A percentile compares a stretch with the other conserved stretches of the same genome.
These are phyloP conservation scores for Nemotelus pantherinus DNA, from an alignment of 2,888 invertebrate genomes.

Conservation along the genomic window DNA sequence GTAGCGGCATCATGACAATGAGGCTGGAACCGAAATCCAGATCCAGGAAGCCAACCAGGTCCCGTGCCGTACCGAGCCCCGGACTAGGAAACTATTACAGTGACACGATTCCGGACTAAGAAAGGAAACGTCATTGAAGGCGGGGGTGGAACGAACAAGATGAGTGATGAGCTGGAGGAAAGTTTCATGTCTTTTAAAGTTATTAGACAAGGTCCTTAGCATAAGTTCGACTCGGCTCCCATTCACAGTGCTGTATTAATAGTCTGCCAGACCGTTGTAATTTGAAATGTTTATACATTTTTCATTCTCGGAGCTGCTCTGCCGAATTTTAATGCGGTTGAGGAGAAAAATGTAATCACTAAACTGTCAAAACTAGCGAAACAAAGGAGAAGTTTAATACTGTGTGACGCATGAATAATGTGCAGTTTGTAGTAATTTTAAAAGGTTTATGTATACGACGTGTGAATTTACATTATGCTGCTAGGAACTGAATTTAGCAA, in stretches of 20 bases:
- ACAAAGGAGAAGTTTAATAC: background rate
- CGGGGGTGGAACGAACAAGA: background rate
- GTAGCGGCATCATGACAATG: slow-evolving; percentile 26
- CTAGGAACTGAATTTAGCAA: too few relatives aligned
- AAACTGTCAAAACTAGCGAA: background rate
- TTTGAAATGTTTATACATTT: slow-evolving; percentile 38
- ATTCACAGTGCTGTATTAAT: slow-evolving; percentile 6
- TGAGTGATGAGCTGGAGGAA: slow-evolving; percentile 36
- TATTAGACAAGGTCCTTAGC: slow-evolving; percentile 36
- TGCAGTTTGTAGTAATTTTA: background rate
- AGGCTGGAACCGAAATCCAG: slow-evolving; percentile 8
- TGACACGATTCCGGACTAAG: slow-evolving; percentile 21
- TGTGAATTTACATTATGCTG: too few relatives aligned
- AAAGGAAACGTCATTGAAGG: background rate
- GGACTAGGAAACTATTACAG: slow-evolving; percentile 25
- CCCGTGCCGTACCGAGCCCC: background rate
- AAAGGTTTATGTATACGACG: too few relatives aligned
- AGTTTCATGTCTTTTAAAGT: slow-evolving; percentile 33
- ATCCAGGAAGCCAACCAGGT: slow-evolving; percentile 12
- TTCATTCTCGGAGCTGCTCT: slow-evolving; percentile 25
- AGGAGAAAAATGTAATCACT: slow-evolving; percentile 7
- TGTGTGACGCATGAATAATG: background rate
- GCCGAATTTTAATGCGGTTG: background rate
- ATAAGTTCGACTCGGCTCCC: slow-evolving; percentile 26
- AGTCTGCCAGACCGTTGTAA: slow-evolving; percentile 23